phyloP scores from a whole-genome alignment of 2,888 invertebrate genomes.

The Plagodis dolabraria region DNA sequence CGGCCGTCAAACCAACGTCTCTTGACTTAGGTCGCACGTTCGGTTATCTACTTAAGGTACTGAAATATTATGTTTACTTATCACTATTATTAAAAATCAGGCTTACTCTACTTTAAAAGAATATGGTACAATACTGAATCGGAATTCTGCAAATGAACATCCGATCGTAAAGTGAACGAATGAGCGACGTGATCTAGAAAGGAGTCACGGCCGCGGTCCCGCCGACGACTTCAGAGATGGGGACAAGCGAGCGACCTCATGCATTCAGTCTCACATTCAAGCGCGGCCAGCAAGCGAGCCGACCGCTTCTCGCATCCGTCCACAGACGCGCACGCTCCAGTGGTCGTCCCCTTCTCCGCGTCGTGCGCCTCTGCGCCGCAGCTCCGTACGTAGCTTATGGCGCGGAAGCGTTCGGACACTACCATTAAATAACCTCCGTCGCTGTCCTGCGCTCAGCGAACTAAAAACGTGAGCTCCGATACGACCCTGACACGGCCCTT shows the following conservation, averaged over 20 bases:
- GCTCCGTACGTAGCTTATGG: conserved; percentile 60
- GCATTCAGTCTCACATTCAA: conserved; percentile 47
- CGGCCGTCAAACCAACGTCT: conserved; percentile 83
- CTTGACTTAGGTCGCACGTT: conserved; percentile 84
- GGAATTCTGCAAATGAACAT: conserved; percentile 64
- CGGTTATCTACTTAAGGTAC: conserved; percentile 84
- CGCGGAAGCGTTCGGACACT: conserved; percentile 70
- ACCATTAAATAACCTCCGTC: conserved; percentile 76
- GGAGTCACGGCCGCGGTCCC: conserved; percentile 79
- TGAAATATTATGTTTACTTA: conserved; percentile 78
- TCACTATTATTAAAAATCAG: conserved; percentile 77
- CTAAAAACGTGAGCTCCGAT: conserved; percentile 51
- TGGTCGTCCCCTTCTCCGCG: conserved; percentile 82
- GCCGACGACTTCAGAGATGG: conserved; percentile 74
- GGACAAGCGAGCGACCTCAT: conserved; percentile 80
- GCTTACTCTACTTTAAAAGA: conserved; percentile 77
- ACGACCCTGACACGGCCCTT: conserved; percentile 51
- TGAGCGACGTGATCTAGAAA: conserved; percentile 82
- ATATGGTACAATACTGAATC: conserved; percentile 82
- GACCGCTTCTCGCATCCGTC: conserved; percentile 69
- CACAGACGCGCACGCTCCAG: conserved; percentile 71
- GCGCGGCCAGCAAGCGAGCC: conserved; percentile 35
- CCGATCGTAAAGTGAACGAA: conserved; percentile 81
- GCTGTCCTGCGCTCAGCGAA: conserved; percentile 66
- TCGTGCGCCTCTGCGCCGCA: conserved; percentile 60